phyloP scores from a whole-genome alignment of 2,888 invertebrate species.

The Oasisia sp. region DNA sequence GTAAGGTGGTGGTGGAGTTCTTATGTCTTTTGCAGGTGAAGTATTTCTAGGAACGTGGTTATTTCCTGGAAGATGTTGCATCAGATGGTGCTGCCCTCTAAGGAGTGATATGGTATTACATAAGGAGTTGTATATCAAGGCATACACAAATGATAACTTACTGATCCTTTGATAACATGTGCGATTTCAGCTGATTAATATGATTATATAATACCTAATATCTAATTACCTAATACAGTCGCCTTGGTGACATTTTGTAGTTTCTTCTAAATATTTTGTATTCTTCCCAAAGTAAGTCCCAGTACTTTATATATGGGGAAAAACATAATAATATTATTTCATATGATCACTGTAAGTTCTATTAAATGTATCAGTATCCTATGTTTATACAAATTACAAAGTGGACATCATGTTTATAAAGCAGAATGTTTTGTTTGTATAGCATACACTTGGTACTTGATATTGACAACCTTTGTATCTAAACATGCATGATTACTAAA shows the following conservation, averaged over 20 bases:
- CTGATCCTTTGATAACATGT: neutral
- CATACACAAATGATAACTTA: neutral
- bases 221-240: no score
- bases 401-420: neutral
- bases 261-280: no score
- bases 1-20: neutral
- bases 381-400: neutral
- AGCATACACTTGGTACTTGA: neutral
- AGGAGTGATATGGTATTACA: slow-evolving; percentile 12
- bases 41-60: neutral
- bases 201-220: no score
- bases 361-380: neutral
- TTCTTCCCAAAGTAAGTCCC: no score
- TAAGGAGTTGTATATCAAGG: neutral
- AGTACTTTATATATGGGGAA: no score
- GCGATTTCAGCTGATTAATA: neutral
- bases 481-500: no score
- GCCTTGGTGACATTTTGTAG: no score
- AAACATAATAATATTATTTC: neutral
- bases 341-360: neutral
- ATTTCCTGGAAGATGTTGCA: neutral
- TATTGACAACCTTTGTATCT: neutral
- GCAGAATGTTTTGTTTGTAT: neutral
- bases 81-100: neutral
- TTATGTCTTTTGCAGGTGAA: neutral